These are phyloP conservation scores for Thalassophryne amazonica DNA, from an alignment of 2,797 vertebrate genomes.

Conservation along the genomic window DNA sequence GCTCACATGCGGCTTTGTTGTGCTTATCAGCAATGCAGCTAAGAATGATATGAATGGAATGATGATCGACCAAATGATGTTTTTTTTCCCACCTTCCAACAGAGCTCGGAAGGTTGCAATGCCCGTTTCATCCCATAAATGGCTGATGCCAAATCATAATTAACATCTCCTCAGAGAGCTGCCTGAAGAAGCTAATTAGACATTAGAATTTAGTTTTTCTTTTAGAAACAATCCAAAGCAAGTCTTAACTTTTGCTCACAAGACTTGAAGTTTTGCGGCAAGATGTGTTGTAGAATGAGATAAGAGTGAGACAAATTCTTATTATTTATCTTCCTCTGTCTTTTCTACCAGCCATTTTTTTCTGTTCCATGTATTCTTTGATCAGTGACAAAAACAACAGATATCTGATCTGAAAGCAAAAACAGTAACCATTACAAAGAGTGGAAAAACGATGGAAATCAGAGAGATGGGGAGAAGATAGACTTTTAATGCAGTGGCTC, in stretches of 20 bases:
- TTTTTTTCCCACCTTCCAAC: slow-evolving; percentile 56
- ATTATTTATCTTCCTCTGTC: not conserved
- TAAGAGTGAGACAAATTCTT: slow-evolving; percentile 1
- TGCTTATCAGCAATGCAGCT: no score
- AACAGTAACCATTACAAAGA: slow-evolving; percentile 28
- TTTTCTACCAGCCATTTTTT: slow-evolving; percentile 7
- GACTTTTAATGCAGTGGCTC: slow-evolving; percentile 28
- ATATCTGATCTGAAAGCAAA: slow-evolving; percentile 15
- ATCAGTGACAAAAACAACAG: slow-evolving; percentile 32
- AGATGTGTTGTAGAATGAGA: not conserved
- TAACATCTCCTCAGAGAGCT: slow-evolving; percentile 72
- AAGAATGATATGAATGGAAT: no score
- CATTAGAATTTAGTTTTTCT: slow-evolving; percentile 14
- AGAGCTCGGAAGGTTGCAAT: slow-evolving; percentile 61
- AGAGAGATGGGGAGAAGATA: slow-evolving; percentile 5
- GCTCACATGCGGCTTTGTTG: no score
- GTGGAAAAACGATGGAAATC: slow-evolving; percentile 2
- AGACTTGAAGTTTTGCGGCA: not conserved
- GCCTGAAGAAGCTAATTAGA: slow-evolving; percentile 58
- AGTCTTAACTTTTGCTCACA: slow-evolving; percentile 18
- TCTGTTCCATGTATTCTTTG: slow-evolving; percentile 29
- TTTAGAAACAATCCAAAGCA: slow-evolving; percentile 46
- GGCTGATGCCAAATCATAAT: slow-evolving; percentile 75
- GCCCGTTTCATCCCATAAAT: slow-evolving; percentile 66
- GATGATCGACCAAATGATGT: no score